These are phyloP conservation scores for Rhizoglyphus robini DNA, from an alignment of 1,140 invertebrate genomes.

Conservation along the genomic window DNA sequence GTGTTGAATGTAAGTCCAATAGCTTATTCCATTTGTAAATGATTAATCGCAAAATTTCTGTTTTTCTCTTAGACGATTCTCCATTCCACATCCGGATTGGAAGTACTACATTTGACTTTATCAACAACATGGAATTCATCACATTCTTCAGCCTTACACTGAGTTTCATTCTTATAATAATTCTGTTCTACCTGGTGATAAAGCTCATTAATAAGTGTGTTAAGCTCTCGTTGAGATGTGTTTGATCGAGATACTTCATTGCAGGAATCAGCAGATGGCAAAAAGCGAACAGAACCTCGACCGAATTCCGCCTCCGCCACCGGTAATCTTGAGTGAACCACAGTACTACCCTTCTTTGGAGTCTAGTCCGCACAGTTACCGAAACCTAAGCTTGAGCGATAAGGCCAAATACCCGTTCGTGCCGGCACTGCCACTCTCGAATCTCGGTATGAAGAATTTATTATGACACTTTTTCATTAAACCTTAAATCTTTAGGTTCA, in stretches of 20 bases:
- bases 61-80: conserved; percentile 12
- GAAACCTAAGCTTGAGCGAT: background rate
- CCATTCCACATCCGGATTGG: conserved; percentile 15
- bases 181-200: conserved; percentile 25
- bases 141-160: conserved; percentile 24
- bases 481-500: conserved; percentile 15
- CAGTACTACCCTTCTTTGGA: conserved; percentile 5
- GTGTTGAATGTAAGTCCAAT: conserved; percentile 23
- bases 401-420: background rate
- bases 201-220: conserved; percentile 27
- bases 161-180: conserved; percentile 24
- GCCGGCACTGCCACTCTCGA: background rate
- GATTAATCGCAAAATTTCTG: background rate
- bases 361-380: conserved; percentile 8
- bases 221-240: conserved; percentile 13
- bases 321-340: conserved; percentile 6
- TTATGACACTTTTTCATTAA: background rate
- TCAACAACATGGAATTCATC: conserved; percentile 22
- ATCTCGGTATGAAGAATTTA: conserved; percentile 10
- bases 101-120: conserved; percentile 19
- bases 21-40: background rate
- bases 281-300: conserved; percentile 8
- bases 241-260: background rate
- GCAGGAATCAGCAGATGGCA: conserved; percentile 1
- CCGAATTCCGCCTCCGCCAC: background rate